Evolutionary conservation across 2,113 vertebrate genomes (phyloP), one percentile per base, ranked within the genome.

Genomic region (Azemiops feae): DNA sequence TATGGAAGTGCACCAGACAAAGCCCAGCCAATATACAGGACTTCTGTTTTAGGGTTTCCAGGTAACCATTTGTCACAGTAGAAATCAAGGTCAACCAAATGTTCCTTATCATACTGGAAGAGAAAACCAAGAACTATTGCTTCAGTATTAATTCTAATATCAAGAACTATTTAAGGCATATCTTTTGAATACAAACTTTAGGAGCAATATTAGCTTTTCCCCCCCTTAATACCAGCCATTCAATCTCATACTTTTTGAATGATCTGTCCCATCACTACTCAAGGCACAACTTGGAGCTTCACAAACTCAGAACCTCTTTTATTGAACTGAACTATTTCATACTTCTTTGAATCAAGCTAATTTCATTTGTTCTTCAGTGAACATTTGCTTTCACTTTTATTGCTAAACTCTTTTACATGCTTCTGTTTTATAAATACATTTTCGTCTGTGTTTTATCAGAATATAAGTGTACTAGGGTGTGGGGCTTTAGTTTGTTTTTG

Each of bases 1-100:
- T 97, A 95, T 95, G 96, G 96, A 97, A 97, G 96, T 95, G 96
- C 94, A 93, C 92, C 94, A 94, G 92, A 96, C 91, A 57, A 91
- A 96, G 91, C 92, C 95, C 58, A 10, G 91, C 94, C n/a, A 18
- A 14, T 34, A 18, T 20, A 34, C 39, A 74, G 2, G n/a, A 88
- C 92, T n/a, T 90, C 89, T 88, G 54, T 87, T 18, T 91, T 92
- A 57, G 14, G 30, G 43, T 14, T 52, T 47, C 39, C 20, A 47
- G 7, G 3, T 18, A 89, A 89, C 53, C 30, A 54, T 58, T 86
- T 94, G 57, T 81, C 92, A 57, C 47, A 18, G 20, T 93, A 94
- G 91, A 97, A 92, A 92, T 89, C 94, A 96, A 93, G 89, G 94
- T 52, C 94, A 96, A 89, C 92, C 87, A 88, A n/a, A 91, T 87